Evolutionary conservation across 2,797 vertebrate genomes (phyloP).

Genomic region (Nothura maculosa): DNA sequence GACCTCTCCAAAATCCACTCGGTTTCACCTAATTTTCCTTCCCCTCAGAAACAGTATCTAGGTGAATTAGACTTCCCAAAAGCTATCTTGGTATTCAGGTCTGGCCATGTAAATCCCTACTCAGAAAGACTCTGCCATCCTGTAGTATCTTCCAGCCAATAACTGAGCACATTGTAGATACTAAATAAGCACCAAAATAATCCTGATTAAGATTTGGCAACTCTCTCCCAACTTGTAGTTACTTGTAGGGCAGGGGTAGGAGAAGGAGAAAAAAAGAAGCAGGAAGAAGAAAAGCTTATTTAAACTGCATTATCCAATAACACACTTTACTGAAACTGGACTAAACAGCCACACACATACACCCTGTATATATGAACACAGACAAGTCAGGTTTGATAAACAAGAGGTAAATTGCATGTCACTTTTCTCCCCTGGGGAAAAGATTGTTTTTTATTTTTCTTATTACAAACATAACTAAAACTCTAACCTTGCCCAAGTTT

Average conservation of each 20-base stretch:
- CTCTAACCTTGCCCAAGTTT: background rate
- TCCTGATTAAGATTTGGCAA: background rate
- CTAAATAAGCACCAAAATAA: background rate
- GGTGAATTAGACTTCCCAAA: background rate
- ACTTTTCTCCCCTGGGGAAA: background rate
- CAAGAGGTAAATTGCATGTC: fast-evolving
- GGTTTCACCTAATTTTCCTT: background rate
- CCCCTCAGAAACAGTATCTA: background rate
- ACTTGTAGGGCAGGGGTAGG: background rate
- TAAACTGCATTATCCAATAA: background rate
- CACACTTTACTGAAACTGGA: background rate
- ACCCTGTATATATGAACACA: background rate
- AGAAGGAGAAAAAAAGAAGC: background rate
- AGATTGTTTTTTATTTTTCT: background rate
- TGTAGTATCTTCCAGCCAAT: background rate
- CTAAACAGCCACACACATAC: fast-evolving
- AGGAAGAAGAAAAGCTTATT: background rate
- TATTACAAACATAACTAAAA: background rate
- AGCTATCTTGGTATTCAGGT: background rate
- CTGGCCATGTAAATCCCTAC: background rate
- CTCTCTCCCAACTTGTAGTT: background rate
- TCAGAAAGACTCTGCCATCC: background rate
- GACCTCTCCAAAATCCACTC: background rate
- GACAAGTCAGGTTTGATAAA: background rate
- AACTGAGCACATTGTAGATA: background rate